Conservation (phyloP, 2,113 vertebrate species). For the Otolemur garnettii region DNA sequence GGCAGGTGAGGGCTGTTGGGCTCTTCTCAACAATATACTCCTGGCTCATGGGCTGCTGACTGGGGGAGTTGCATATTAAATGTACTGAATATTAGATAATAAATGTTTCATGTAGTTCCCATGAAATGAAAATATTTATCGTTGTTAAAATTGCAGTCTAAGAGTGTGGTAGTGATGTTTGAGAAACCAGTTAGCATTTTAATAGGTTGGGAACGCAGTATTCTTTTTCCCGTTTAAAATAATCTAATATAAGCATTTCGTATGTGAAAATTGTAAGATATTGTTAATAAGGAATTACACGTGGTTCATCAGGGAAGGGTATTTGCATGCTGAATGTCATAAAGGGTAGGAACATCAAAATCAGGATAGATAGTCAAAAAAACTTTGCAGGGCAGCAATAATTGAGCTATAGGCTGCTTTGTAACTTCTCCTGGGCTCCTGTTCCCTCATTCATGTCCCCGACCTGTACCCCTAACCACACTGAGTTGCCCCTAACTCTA, state of each 20-base stretch:
- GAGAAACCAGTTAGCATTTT: background rate
- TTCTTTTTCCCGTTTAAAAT: background rate
- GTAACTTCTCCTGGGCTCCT: too few species aligned
- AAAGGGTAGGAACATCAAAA: background rate
- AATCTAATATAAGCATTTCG: background rate
- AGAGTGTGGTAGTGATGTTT: background rate
- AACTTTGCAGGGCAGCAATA: background rate
- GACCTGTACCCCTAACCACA: background rate
- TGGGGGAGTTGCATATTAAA: background rate
- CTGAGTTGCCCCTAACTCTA: background rate
- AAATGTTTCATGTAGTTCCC: background rate
- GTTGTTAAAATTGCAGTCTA: background rate
- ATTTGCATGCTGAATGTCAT: background rate
- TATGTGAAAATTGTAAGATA: background rate
- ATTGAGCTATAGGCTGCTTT: too few species aligned
- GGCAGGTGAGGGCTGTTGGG: too few species aligned
- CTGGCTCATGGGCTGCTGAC: too few species aligned
- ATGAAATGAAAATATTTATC: background rate
- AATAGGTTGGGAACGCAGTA: background rate
- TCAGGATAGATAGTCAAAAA: background rate
- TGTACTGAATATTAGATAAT: background rate
- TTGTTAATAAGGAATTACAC: too few species aligned
- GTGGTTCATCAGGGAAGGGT: background rate
- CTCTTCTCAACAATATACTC: background rate
- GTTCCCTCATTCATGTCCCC: background rate